Evolutionary conservation across 1,140 invertebrate genomes (phyloP).

Genomic region (Sipha flava): DNA sequence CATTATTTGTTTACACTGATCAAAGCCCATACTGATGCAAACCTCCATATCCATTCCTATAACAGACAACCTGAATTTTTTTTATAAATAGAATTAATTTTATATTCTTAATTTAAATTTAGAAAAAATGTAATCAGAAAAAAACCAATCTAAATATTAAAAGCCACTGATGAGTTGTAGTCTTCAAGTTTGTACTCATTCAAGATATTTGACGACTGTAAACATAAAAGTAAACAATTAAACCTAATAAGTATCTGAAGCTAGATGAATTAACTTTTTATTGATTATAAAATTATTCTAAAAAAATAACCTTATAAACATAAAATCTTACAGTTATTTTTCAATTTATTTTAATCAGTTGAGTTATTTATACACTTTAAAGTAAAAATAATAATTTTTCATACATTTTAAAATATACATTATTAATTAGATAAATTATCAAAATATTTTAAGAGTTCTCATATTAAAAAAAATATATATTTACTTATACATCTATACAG

Average conservation of each 20-base stretch:
- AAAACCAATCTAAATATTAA: neutral
- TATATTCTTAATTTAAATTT: neutral
- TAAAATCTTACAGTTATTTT: no score
- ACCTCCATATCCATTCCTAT: conserved; percentile 5
- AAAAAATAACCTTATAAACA: no score
- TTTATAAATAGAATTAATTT: neutral
- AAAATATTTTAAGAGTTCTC: no score
- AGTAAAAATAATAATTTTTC: no score
- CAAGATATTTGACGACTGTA: conserved; percentile 16
- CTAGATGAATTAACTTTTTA: neutral
- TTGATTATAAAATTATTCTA: neutral
- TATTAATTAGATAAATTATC: no score
- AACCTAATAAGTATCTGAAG: neutral
- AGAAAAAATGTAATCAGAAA: neutral
- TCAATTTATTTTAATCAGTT: no score
- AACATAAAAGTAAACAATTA: conserved; percentile 19
- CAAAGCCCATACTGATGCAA: neutral
- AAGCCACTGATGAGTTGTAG: neutral
- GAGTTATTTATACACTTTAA: no score
- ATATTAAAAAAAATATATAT: no score
- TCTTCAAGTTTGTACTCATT: neutral
- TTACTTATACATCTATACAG: no score
- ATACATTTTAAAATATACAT: no score
- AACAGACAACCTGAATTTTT: neutral
- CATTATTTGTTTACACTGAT: neutral